These are phyloP conservation scores for Bedellia somnulentella DNA, from an alignment of 2,888 invertebrate genomes.

Conservation along the genomic window DNA sequence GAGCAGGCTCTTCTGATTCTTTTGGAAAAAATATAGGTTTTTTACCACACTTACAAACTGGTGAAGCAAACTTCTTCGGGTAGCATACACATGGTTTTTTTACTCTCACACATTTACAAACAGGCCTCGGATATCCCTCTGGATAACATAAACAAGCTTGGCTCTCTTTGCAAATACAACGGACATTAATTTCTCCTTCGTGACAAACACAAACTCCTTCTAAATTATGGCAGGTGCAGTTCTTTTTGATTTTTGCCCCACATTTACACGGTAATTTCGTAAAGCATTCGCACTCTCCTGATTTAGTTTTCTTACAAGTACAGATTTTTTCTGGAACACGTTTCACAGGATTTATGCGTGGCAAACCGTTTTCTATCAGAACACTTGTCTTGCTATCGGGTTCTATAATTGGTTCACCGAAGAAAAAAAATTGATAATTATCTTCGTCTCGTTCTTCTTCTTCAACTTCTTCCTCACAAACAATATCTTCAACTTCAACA, in stretches of 20 bases:
- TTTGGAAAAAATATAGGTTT: background rate
- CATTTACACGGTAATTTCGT: conserved; percentile 33
- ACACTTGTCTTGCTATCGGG: conserved; percentile 28
- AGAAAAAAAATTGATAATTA: conserved; percentile 43
- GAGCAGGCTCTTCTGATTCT: background rate
- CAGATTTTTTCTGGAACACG: conserved; percentile 18
- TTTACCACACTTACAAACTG: conserved; percentile 26
- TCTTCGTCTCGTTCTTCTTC: conserved; percentile 22
- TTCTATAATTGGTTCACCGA: too few species aligned
- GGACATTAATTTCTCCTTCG: conserved; percentile 18
- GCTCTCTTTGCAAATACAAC: conserved; percentile 26
- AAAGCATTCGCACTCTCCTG: conserved; percentile 30
- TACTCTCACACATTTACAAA: conserved; percentile 28
- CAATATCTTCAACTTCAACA: conserved; percentile 15
- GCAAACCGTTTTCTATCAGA: conserved; percentile 32
- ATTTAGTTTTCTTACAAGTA: conserved; percentile 17
- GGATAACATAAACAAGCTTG: conserved; percentile 32
- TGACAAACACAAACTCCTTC: conserved; percentile 33
- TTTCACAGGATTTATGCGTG: conserved; percentile 25
- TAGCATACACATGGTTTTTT: conserved; percentile 39
- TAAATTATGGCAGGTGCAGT: conserved; percentile 28
- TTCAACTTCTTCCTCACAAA: conserved; percentile 17
- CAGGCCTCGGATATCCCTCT: conserved; percentile 19
- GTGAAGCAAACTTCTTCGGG: conserved; percentile 24
- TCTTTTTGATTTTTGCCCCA: conserved; percentile 23